Conservation (phyloP, 2,113 vertebrate species). For the Junco hyemalis region DNA sequence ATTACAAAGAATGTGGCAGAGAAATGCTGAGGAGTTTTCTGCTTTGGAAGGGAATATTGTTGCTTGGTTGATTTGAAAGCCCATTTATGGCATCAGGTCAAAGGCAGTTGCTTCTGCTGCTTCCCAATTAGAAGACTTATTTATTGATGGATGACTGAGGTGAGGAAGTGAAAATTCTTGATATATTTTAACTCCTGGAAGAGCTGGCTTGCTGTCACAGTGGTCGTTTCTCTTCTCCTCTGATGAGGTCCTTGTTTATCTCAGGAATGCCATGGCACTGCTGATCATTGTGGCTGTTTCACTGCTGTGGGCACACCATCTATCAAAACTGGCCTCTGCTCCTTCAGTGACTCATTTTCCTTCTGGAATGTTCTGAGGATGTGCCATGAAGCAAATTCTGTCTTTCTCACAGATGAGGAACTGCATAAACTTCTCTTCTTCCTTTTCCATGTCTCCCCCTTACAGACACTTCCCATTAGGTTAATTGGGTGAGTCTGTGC, state of each 20-base stretch:
- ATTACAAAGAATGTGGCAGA: neutral
- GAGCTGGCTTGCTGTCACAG: neutral
- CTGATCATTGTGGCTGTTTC: neutral
- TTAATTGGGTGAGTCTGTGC: neutral
- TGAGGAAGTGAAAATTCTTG: neutral
- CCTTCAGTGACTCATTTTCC: neutral
- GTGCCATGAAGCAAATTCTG: neutral
- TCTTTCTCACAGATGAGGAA: neutral
- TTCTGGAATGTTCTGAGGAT: neutral
- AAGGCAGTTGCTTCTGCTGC: slow-evolving; percentile 5
- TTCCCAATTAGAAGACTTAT: neutral
- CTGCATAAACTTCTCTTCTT: neutral
- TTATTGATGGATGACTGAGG: neutral
- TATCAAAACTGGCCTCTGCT: neutral
- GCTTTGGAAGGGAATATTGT: slow-evolving; percentile 6
- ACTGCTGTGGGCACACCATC: neutral
- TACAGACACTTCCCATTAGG: neutral
- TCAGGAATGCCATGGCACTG: neutral
- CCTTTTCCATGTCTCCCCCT: neutral
- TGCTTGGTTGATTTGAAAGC: slow-evolving; percentile 27
- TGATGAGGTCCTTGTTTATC: neutral
- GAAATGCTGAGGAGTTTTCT: neutral
- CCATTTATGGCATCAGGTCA: slow-evolving; percentile 5
- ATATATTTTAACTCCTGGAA: neutral
- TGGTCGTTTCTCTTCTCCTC: neutral